Percentiles rank a stretch among this genome's conserved stretches.
These are phyloP conservation scores for Deladenus siricidicola DNA, from an alignment of 2,888 invertebrate genomes.

Conservation along the genomic window DNA sequence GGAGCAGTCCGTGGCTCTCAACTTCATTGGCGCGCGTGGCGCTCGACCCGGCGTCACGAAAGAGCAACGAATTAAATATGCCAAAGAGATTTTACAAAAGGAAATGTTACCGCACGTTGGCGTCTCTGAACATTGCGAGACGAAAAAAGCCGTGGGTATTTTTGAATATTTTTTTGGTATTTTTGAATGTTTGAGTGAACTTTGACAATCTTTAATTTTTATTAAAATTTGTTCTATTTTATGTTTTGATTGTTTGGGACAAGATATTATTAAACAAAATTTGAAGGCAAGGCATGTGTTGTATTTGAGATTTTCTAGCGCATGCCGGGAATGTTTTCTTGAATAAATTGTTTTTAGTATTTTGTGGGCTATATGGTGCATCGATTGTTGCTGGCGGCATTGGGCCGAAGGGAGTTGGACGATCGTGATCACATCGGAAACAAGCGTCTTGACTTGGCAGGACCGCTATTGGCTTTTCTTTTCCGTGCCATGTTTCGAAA, in stretches of 20 bases:
- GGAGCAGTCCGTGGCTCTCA: constrained; percentile 95
- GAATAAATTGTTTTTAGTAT: constrained; percentile 30
- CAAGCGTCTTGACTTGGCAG: constrained; percentile 92
- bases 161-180: constrained; percentile 1
- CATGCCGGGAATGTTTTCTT: too few species aligned
- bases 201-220: too few species aligned
- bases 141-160: constrained; percentile 76
- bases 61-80: constrained; percentile 97
- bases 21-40: constrained; percentile 95
- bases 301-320: too few species aligned
- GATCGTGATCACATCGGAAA: constrained; percentile 99
- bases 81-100: constrained; percentile 95
- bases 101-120: constrained; percentile 99
- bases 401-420: constrained; percentile 91
- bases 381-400: constrained; percentile 79
- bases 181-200: not conserved
- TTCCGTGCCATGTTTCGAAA: constrained; percentile 70
- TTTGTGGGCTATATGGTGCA: constrained; percentile 85
- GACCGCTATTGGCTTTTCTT: constrained; percentile 87
- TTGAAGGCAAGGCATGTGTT: too few species aligned
- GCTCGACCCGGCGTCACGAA: constrained; percentile 95
- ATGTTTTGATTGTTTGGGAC: too few species aligned
- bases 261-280: not conserved
- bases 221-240: too few species aligned
- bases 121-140: constrained; percentile 97